These are phyloP conservation scores for Anarsia innoxiella DNA, from an alignment of 2,888 invertebrate genomes.

Conservation along the genomic window DNA sequence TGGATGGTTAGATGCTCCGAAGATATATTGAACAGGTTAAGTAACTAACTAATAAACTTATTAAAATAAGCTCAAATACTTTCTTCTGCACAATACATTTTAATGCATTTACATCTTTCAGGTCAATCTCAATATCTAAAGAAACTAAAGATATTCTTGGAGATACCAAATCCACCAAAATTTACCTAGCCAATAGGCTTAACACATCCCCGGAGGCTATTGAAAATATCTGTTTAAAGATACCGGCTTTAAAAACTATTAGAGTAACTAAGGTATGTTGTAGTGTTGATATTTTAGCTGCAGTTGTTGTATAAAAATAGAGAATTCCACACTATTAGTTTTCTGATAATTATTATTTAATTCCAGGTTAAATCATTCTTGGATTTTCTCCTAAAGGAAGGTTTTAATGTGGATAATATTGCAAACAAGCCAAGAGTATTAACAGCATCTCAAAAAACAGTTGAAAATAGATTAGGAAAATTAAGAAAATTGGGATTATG, in stretches of 20 bases:
- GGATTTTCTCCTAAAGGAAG: slow-evolving; percentile 72
- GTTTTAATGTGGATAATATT: slow-evolving; percentile 69
- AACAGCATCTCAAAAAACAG: slow-evolving; percentile 72
- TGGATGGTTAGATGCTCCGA: slow-evolving; percentile 81
- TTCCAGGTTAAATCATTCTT: slow-evolving; percentile 74
- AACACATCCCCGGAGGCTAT: slow-evolving; percentile 57
- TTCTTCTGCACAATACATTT: too few relatives aligned
- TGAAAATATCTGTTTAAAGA: slow-evolving; percentile 63
- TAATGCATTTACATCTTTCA: slow-evolving; percentile 30
- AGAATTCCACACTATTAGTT: slow-evolving; percentile 1
- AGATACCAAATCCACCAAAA: slow-evolving; percentile 58
- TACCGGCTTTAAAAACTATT: slow-evolving; percentile 70
- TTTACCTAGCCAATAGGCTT: slow-evolving; percentile 71
- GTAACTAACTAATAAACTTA: too few relatives aligned
- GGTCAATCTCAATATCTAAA: slow-evolving; percentile 47
- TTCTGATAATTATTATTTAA: too few relatives aligned
- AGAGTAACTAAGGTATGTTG: slow-evolving; percentile 75
- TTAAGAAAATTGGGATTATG: slow-evolving; percentile 60
- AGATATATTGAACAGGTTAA: slow-evolving; percentile 73
- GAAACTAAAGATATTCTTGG: slow-evolving; percentile 69
- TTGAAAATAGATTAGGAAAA: slow-evolving; percentile 64
- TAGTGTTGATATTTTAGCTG: too few relatives aligned
- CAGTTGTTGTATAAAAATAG: too few relatives aligned
- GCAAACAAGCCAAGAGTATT: slow-evolving; percentile 71
- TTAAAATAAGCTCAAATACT: too few relatives aligned